Evolutionary conservation across 2,113 vertebrate species (phyloP).

Genomic region (Tetraodon nigroviridis): DNA sequence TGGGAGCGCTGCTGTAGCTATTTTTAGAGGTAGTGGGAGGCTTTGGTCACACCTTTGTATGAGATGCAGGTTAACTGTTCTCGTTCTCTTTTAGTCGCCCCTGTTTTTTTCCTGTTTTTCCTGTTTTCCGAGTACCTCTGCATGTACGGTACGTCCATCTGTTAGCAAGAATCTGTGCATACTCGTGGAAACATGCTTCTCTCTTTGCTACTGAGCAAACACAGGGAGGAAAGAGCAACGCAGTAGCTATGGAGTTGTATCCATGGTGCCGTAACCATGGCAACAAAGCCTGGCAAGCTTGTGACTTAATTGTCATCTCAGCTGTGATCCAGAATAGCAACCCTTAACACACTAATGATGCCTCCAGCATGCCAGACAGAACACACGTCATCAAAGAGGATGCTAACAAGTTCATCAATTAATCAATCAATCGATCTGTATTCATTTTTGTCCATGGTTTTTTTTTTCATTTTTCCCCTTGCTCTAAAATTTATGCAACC

Average conservation of each 20-base stretch:
- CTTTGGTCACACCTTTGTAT: constrained; percentile 69
- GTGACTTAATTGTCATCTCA: constrained; percentile 73
- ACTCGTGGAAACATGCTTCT: background rate
- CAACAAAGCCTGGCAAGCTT: constrained; percentile 75
- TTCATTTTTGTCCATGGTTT: background rate
- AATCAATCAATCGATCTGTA: background rate
- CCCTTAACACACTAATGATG: constrained; percentile 72
- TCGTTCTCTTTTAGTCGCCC: background rate
- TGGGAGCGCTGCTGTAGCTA: constrained; percentile 54
- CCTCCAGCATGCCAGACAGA: constrained; percentile 58
- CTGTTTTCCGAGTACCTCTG: constrained; percentile 1
- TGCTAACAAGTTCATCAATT: constrained; percentile 54
- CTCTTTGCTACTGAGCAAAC: constrained; percentile 33
- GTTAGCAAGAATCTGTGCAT: constrained; percentile 14
- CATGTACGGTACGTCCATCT: constrained; percentile 21
- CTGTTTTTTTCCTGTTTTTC: background rate
- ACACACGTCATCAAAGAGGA: constrained; percentile 47
- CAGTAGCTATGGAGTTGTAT: constrained; percentile 73
- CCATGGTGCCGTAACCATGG: constrained; percentile 74
- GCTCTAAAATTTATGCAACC: background rate
- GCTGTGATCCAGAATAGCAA: constrained; percentile 73
- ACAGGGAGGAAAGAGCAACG: constrained; percentile 51
- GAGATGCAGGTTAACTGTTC: constrained; percentile 63
- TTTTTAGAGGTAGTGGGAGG: constrained; percentile 70
- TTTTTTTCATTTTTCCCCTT: background rate